These are phyloP conservation scores for Cosmia pyralina DNA, from an alignment of 2,888 invertebrate genomes.

Conservation along the genomic window DNA sequence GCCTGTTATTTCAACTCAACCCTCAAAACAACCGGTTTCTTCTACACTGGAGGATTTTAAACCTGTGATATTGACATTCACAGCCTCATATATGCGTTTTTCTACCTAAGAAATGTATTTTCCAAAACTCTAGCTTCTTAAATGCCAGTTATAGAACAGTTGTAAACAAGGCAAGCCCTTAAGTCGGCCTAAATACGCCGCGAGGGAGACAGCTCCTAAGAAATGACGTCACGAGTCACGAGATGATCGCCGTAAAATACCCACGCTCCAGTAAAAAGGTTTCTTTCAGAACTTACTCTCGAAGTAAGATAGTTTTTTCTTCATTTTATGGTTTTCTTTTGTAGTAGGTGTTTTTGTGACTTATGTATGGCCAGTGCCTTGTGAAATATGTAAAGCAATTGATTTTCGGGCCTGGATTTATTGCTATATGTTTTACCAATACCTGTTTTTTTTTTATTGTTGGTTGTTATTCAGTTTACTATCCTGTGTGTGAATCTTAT, in stretches of 20 bases:
- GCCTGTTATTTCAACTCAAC: background rate
- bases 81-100: background rate
- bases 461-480: background rate
- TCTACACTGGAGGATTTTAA: background rate
- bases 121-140: background rate
- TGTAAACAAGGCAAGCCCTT: conserved; percentile 20
- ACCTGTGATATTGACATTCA: background rate
- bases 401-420: background rate
- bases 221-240: conserved; percentile 40
- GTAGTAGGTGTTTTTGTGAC: background rate
- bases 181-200: conserved; percentile 27
- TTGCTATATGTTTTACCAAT: conserved; percentile 5
- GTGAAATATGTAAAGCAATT: conserved; percentile 31
- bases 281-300: background rate
- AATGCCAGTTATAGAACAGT: conserved; percentile 5
- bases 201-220: conserved; percentile 5
- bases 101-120: background rate
- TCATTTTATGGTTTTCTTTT: background rate
- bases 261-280: conserved; percentile 16
- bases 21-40: background rate
- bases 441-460: background rate
- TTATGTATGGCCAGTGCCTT: conserved; percentile 6
- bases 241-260: conserved; percentile 13
- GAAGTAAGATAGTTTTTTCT: background rate
- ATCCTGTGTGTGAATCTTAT: background rate